A percentile compares a stretch with the other conserved stretches of the same genome.
These are phyloP conservation scores for Beaufortia kweichowensis DNA, from an alignment of 2,113 vertebrate species.

Conservation along the genomic window DNA sequence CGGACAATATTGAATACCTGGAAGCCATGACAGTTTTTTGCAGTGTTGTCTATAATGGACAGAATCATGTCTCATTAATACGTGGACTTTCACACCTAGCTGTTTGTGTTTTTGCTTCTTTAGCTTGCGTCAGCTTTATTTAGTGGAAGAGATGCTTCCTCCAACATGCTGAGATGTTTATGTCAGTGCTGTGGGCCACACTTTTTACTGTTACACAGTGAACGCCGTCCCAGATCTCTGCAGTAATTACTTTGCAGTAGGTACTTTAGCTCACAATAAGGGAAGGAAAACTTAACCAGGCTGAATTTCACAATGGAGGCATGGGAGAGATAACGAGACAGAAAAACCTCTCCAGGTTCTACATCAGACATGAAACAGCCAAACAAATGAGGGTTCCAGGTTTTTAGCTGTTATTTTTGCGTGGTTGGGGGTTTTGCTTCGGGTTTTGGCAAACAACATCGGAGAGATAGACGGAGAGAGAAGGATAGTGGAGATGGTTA, in stretches of 20 bases:
- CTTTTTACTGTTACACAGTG: constrained; percentile 35
- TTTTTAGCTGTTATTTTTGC: background rate
- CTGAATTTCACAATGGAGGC: constrained; percentile 11
- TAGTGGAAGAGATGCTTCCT: constrained; percentile 29
- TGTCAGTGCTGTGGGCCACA: constrained; percentile 38
- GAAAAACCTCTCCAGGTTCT: constrained; percentile 15
- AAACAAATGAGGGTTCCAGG: constrained; percentile 36
- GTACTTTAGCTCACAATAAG: constrained; percentile 36
- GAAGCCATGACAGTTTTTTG: background rate
- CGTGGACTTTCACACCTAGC: constrained; percentile 10
- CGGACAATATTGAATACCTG: background rate
- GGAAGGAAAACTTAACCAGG: constrained; percentile 6
- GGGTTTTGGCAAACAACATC: constrained; percentile 3
- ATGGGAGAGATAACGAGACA: constrained; percentile 29
- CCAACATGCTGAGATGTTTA: constrained; percentile 43
- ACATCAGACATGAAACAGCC: constrained; percentile 14
- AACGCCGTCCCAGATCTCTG: constrained; percentile 29
- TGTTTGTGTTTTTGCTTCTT: constrained; percentile 29
- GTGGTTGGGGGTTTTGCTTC: background rate
- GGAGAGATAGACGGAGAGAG: background rate
- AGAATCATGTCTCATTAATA: constrained; percentile 19
- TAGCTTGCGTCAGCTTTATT: constrained; percentile 37
- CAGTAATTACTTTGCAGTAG: constrained; percentile 39
- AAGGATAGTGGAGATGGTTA: constrained; percentile 11
- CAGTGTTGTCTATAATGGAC: constrained; percentile 15